phyloP scores from a whole-genome alignment of 2,888 invertebrate species.

The Drosophila antonietae region DNA sequence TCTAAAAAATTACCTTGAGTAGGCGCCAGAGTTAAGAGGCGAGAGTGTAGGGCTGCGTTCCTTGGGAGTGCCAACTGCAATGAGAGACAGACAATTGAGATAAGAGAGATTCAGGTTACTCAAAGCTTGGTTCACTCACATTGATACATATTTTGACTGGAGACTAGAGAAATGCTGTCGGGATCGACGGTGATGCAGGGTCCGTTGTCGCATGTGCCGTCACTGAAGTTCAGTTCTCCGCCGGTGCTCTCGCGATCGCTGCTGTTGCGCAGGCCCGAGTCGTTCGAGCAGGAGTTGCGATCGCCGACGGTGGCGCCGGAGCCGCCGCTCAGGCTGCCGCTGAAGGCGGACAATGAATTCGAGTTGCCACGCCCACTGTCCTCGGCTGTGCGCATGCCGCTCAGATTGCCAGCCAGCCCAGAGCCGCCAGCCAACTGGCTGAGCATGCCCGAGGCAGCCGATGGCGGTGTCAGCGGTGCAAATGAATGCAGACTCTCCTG shows the following conservation, averaged over 20 bases:
- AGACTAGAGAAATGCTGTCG: slow-evolving; percentile 85
- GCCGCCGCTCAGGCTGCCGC: slow-evolving; percentile 82
- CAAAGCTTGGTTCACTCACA: slow-evolving; percentile 75
- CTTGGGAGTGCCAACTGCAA: slow-evolving; percentile 90
- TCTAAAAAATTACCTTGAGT: slow-evolving; percentile 86
- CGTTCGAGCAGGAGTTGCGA: slow-evolving; percentile 93
- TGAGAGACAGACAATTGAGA: neutral
- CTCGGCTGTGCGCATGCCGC: slow-evolving; percentile 87
- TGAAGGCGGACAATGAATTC: slow-evolving; percentile 87
- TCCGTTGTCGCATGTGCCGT: slow-evolving; percentile 87
- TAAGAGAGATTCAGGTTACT: accelerated
- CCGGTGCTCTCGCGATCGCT: slow-evolving; percentile 92
- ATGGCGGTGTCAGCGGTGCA: slow-evolving; percentile 88
- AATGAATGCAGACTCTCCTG: slow-evolving; percentile 92
- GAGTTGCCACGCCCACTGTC: slow-evolving; percentile 90
- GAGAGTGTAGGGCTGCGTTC: slow-evolving; percentile 94
- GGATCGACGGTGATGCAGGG: slow-evolving; percentile 85
- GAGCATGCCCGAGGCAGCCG: slow-evolving; percentile 85
- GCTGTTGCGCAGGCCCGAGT: slow-evolving; percentile 92
- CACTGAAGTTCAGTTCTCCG: slow-evolving; percentile 91
- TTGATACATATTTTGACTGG: slow-evolving; percentile 85
- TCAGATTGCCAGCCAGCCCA: slow-evolving; percentile 86
- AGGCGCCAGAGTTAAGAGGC: slow-evolving; percentile 90
- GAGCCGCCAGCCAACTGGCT: slow-evolving; percentile 84
- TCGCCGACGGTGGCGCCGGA: slow-evolving; percentile 86